Percentiles rank a stretch among this genome's conserved stretches.
Evolutionary conservation across 2,888 invertebrate genomes (phyloP).

Genomic region (Nymphalis c-album): DNA sequence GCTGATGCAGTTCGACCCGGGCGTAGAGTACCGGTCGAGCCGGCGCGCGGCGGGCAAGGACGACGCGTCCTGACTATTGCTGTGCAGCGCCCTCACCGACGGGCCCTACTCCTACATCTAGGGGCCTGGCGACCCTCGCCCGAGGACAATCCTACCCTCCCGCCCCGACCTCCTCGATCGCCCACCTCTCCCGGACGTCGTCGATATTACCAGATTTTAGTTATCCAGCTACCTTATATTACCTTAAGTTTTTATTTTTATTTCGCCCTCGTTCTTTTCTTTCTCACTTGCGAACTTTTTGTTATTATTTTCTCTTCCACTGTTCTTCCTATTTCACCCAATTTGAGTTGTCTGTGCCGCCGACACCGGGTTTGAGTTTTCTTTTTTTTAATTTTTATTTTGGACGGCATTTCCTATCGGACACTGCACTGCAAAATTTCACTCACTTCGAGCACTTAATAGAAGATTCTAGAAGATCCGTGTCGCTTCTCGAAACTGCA

Average conservation of each 20-base stretch:
- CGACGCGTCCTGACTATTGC: conserved; percentile 98
- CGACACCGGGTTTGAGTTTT: conserved; percentile 4
- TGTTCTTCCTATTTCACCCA: background rate
- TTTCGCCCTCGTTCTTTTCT: background rate
- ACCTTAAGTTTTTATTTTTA: background rate
- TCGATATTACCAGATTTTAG: conserved; percentile 12
- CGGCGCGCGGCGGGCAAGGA: conserved; percentile 87
- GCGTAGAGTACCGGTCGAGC: conserved; percentile 96
- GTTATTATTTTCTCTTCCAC: background rate
- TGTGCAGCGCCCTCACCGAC: conserved; percentile 99
- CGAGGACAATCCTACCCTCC: conserved; percentile 31
- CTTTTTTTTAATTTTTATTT: conserved; percentile 27
- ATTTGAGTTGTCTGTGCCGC: conserved; percentile 7
- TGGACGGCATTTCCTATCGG: conserved; percentile 28
- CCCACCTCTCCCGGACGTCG: conserved; percentile 5
- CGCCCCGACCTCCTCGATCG: conserved; percentile 13
- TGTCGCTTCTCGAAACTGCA: conserved; percentile 25
- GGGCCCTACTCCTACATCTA: conserved; percentile 97
- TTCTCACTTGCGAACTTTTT: background rate
- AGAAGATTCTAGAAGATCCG: conserved; percentile 38
- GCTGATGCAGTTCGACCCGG: conserved; percentile 99
- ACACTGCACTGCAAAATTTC: conserved; percentile 40
- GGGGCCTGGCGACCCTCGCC: conserved; percentile 54
- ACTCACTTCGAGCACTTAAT: conserved; percentile 37
- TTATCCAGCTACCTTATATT: conserved; percentile 1